Evolutionary conservation across 2,888 invertebrate species (phyloP), one percentile per base, ranked within the genome.

Genomic region (Drosophila barbarae): DNA sequence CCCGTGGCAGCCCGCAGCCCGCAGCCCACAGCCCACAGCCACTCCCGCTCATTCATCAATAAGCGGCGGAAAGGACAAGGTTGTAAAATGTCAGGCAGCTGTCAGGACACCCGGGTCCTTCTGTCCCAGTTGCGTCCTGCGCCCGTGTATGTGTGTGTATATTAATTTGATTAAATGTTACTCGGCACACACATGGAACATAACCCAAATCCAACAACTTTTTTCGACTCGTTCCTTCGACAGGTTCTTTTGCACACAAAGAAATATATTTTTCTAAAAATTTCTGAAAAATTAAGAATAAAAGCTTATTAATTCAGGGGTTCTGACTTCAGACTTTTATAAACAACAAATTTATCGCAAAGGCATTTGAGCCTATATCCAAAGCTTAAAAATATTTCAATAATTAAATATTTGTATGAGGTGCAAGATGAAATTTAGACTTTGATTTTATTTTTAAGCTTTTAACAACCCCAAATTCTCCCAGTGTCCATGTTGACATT

Each of bases 111-210:
- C 38, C 61, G 49, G 38, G 18, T 44, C 41, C 71, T 39, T 41
- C 52, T 59, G 59, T 46, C 64, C 59, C 63, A 46, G 63, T 60
- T 60, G 47, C 26, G 21, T 53, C 34, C 47, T 26, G 57, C 21
- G 56, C 18, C 46, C 15, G 34, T 32, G 5, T 41, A n/a, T 36
- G 36, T 13, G 69, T 47, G 58, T 67, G 56, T 69, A 55, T 68
- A 70, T 72, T 86, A 82, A 86, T 84, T 86, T 86, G 85, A 81
- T 82, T 86, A 86, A 82, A 82, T 74, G 73, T 69, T 46, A 47
- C 74, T 76, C 67, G 38, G 49, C 47, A 78, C 72, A 68, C 68
- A 74, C 58, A 59, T 52, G 69, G 42, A 61, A 56, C 53, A 69
- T 57, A 61, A 59, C 57, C 63, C 49, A 69, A 54, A 67, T 46